These are phyloP conservation scores for Merops nubicus DNA, from an alignment of 2,113 vertebrate genomes.

Conservation along the genomic window DNA sequence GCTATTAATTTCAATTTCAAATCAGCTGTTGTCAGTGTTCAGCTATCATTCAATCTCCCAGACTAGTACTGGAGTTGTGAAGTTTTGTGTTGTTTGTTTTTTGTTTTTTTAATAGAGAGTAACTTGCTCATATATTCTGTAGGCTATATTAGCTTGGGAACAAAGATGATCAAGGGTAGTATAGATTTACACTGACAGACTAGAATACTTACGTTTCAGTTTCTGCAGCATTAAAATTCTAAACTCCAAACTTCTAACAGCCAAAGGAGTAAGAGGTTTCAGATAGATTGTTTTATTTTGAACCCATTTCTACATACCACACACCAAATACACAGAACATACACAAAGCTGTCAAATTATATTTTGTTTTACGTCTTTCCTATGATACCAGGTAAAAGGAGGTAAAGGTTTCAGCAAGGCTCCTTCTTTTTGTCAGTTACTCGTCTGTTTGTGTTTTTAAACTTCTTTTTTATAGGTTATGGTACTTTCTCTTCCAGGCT, in stretches of 20 bases:
- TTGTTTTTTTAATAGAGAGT: neutral
- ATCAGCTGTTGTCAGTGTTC: neutral
- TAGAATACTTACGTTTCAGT: neutral
- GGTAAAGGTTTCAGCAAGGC: neutral
- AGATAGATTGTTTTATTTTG: neutral
- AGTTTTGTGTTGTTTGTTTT: neutral
- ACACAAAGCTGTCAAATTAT: neutral
- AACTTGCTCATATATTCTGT: neutral
- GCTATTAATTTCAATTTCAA: neutral
- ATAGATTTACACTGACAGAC: neutral
- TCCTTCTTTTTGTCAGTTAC: neutral
- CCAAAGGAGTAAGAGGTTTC: neutral
- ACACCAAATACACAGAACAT: neutral
- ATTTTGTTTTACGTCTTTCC: neutral
- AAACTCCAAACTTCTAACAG: neutral
- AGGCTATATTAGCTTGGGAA: neutral
- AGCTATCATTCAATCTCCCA: neutral
- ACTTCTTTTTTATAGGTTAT: neutral
- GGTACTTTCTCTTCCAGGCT: neutral
- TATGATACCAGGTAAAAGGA: neutral
- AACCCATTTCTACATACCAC: neutral
- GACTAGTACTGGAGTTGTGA: neutral
- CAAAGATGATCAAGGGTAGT: neutral
- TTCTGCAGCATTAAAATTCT: neutral
- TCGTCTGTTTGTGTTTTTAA: neutral